phyloP scores from a whole-genome alignment of 2,888 invertebrate genomes.

The Orchesella flavescens region DNA sequence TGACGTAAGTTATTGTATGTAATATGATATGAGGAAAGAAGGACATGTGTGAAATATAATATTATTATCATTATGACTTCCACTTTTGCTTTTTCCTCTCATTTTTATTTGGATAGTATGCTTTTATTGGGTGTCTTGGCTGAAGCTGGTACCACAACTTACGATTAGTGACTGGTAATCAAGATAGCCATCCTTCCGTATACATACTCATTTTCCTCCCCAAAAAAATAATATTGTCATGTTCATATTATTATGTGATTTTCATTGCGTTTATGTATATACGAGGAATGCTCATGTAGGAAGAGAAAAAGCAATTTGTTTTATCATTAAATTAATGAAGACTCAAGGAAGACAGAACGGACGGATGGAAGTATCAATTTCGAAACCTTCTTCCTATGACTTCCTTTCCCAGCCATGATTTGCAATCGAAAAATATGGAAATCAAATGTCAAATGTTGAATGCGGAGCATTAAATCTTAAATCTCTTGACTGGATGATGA shows the following conservation, averaged over 20 bases:
- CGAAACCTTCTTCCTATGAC: constrained; percentile 36
- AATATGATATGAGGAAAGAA: background rate
- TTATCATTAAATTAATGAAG: background rate
- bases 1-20: no score
- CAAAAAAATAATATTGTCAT: background rate
- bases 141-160: no score
- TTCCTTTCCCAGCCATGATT: constrained; percentile 10
- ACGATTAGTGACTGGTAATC: background rate
- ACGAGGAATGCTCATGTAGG: no score
- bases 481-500: constrained; percentile 32
- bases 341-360: background rate
- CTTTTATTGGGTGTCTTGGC: no score
- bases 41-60: background rate
- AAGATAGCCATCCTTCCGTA: background rate
- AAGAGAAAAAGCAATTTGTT: no score
- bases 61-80: constrained; percentile 19
- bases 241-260: no score
- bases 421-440: constrained; percentile 20
- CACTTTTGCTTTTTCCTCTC: constrained; percentile 5
- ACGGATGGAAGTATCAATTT: constrained; percentile 32
- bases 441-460: constrained; percentile 40
- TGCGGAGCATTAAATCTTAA: constrained; percentile 25
- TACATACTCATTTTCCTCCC: background rate
- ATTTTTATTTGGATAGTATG: no score
- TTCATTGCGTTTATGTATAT: no score